Conservation (phyloP, 2,797 vertebrate genomes). For the Denticeps clupeoides region DNA sequence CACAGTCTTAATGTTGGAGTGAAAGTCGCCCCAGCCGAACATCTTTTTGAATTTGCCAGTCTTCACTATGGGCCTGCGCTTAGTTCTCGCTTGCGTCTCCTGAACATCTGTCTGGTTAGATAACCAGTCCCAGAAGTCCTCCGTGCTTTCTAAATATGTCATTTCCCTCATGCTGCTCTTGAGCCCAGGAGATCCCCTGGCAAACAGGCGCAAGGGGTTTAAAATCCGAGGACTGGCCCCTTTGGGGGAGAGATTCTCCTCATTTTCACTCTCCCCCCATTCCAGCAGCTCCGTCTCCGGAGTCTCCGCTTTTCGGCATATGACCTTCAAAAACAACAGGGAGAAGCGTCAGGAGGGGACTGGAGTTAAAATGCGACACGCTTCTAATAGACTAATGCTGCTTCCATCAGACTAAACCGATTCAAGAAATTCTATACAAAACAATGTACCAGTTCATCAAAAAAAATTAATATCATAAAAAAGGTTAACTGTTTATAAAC, state of each 20-base stretch:
- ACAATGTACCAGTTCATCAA: no score
- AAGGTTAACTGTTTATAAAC: no score
- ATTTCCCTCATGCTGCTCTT: conserved; percentile 70
- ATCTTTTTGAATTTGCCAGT: conserved; percentile 99
- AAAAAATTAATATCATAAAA: no score
- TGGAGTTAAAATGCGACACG: conserved; percentile 13
- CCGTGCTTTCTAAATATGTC: conserved; percentile 77
- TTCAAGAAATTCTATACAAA: no score
- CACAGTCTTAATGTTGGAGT: conserved; percentile 98
- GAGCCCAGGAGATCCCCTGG: conserved; percentile 73
- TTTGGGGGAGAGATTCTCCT: conserved; percentile 70
- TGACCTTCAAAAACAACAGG: conserved; percentile 61
- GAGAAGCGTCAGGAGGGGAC: conserved; percentile 27
- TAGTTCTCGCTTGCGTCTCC: conserved; percentile 85
- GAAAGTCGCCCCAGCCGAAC: conserved; percentile 99
- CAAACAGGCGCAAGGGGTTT: conserved; percentile 86
- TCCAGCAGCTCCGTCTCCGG: conserved; percentile 69
- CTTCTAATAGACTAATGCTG: no score
- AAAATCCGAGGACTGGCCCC: conserved; percentile 73
- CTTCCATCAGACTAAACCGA: no score
- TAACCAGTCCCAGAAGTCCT: conserved; percentile 98
- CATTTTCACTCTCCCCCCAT: conserved; percentile 71
- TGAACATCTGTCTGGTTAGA: conserved; percentile 90
- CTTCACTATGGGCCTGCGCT: conserved; percentile 95
- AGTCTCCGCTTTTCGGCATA: conserved; percentile 62